Base-by-base conservation (phyloP, 2,888 invertebrate species). In the Xestia rhomboidea region DNA sequence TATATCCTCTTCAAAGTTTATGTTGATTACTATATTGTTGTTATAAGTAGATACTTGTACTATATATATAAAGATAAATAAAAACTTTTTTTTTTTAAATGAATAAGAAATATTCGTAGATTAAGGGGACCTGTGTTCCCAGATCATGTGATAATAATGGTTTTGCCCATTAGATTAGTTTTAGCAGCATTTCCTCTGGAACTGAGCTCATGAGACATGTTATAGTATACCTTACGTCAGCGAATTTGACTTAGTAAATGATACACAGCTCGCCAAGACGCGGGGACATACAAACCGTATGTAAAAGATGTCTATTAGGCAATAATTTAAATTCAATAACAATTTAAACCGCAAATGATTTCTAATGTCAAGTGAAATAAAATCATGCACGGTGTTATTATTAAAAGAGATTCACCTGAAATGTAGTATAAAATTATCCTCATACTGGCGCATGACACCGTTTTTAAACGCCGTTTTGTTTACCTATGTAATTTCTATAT, bases 1-100 rank as follows among this genome's bases (percentile, higher is more conserved):
- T 38, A 60, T 44, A 57, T 79, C 54, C 49, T 68, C 15, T 80
- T 68, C 11, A 51, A 79, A 63, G 21, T 79, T 76, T 72, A 51
- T 49, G 54, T 78, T 67, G 60, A 67, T 67, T 51, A 68, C 13
- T 38, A 51, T 38, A 54, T 77, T 69, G 21, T 63, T 44, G 34
- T 44, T 54, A 21, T 49, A 54, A 27, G 27, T 51, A 49, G 2
- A 44, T 57, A 44, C 24, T 24, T 30, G n/a, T 41, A 30, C 11
- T 30, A n/a, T 38, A 46, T 11, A 1, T n/a, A 27, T 49, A 24
- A 38, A 24, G 30, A 30, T 13, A 11, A 15, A 38, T 2, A 21
- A 57, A 41, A 15, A 34, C 7, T 8, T 44, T 69, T 27, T 30
- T 24, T 6, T 30, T 27, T 30, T 18, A 60, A 18, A 18, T 27